These are phyloP conservation scores for Cyanocitta stelleri DNA, from an alignment of 2,113 vertebrate genomes.

Conservation along the genomic window DNA sequence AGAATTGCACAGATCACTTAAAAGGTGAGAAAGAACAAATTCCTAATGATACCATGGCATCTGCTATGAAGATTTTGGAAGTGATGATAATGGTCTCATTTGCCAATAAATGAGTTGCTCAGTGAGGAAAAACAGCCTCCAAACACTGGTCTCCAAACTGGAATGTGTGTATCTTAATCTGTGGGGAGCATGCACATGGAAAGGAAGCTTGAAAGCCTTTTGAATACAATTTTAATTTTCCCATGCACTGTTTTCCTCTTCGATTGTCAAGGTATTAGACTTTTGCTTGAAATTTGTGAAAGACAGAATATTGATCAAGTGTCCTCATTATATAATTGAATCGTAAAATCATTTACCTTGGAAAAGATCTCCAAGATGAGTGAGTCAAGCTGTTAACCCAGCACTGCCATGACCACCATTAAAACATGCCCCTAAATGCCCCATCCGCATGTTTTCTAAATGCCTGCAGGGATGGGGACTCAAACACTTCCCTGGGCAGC, in stretches of 20 bases:
- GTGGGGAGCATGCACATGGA: neutral
- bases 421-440: neutral
- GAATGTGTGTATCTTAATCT: neutral
- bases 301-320: neutral
- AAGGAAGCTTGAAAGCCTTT: neutral
- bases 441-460: accelerated
- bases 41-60: neutral
- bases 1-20: neutral
- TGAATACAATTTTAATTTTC: neutral
- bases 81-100: neutral
- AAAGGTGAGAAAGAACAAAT: neutral
- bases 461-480: neutral
- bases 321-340: neutral
- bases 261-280: neutral
- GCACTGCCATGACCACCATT: neutral
- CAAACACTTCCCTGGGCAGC: neutral
- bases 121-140: neutral
- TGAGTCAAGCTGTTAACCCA: neutral
- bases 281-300: neutral
- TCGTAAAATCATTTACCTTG: neutral
- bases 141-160: neutral
- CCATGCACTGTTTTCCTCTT: neutral
- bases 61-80: neutral
- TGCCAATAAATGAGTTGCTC: neutral
- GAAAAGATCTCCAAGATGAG: neutral